Base-by-base conservation (phyloP, 2,888 invertebrate genomes). In the Sesia bembeciformis region DNA sequence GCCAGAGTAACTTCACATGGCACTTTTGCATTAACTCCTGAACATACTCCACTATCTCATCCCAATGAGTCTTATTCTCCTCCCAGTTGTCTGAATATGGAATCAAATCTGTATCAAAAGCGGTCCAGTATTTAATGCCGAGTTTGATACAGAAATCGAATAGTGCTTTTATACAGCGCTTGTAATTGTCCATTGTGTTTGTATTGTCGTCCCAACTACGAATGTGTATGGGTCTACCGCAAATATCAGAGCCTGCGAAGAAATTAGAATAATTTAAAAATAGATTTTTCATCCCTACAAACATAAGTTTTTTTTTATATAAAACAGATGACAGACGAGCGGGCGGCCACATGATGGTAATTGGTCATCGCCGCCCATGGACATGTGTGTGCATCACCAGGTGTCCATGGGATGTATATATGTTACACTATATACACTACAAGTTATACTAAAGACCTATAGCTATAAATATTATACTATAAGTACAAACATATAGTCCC, bases 71-170 rank as follows among this genome's bases (percentile, higher is more conserved):
- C 61, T 88, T 87, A 39, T 81, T 85, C 65, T 93, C 93, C 7
- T 91, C 91, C 70, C 91, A 81, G 49, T 74, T 90, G 1, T 90
- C 90, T 0, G 87, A 82, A 53, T 81, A 84, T 0, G 93, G 92
- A 0, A 92, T 84, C 42, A 93, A 75, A 65, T 93, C 93, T 0
- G 91, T 78, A 67, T 93, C 93, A 61, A 91, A 91, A 39, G 92
- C 93, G 0, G 92, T 91, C 92, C 92, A 93, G 73, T 91, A 91
- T 61, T 90, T 91, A 6, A 92, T 70, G 62, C 92, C 92, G 0
- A 93, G 84, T 66, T 92, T 93, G 3, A 75, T 64, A 72, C 92
- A 92, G 57, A 93, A 87, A 59, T 93, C 93, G 75, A 92, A 93
- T 3, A 91, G 88, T 0, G 92, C 93, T 58, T 91, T 83, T 50